A percentile compares a stretch with the other conserved stretches of the same genome.
Evolutionary conservation across 2,797 vertebrate species (phyloP).

Genomic region (Onychomys leucogaster): DNA sequence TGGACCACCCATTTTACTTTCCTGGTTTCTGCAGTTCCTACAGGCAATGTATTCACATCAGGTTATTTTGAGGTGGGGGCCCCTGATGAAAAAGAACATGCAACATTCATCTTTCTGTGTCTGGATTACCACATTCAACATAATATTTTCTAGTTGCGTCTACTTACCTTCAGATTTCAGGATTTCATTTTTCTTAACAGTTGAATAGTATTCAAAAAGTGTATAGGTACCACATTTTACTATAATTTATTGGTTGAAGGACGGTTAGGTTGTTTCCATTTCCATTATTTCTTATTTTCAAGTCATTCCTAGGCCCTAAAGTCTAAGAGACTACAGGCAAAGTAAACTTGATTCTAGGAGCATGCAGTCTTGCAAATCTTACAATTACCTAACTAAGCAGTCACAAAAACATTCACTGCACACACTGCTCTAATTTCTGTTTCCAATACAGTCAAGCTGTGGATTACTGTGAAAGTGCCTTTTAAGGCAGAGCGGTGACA

Average conservation of each 20-base stretch:
- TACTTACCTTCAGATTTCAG: not conserved
- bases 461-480: constrained; percentile 15
- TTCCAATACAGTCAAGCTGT: not conserved
- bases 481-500: constrained; percentile 2
- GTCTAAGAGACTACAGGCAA: not conserved
- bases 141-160: not conserved
- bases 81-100: not conserved
- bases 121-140: not conserved
- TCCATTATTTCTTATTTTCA: not conserved
- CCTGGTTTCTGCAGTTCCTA: not conserved
- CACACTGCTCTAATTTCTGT: not conserved
- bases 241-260: not conserved
- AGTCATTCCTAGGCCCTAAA: not conserved
- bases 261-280: not conserved
- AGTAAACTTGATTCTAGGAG: not conserved
- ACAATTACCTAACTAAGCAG: not conserved
- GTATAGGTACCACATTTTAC: not conserved
- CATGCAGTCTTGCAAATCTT: not conserved
- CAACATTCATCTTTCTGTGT: not conserved
- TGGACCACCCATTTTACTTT: not conserved
- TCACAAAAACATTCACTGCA: not conserved
- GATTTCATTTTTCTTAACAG: not conserved
- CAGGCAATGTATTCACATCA: not conserved
- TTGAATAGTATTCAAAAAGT: not conserved
- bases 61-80: not conserved